Evolutionary conservation across 2,113 vertebrate genomes (phyloP), one percentile per base, ranked within the genome.

Genomic region (Chauna torquata): DNA sequence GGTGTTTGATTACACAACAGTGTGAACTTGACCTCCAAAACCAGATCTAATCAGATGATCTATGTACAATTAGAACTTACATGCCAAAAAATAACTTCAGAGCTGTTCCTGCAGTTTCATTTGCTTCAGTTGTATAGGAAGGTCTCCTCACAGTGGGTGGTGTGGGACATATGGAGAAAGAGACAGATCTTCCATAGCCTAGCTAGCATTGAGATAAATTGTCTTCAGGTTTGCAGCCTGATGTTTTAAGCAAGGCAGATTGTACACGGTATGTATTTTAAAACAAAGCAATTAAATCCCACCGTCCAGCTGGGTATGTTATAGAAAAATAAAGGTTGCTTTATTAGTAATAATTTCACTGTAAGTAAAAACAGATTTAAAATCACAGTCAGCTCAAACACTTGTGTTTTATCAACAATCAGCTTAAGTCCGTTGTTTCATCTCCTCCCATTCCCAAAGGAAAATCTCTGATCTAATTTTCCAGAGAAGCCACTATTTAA

Each of bases 211-310:
- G 62, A 90, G 75, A 36, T 88, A 47, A 89, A 80, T 59, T 83
- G 86, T 87, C 76, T 79, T 90, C 87, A 55, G 61, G 50, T 90
- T 89, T 74, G 76, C 82, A 89, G 93, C 44, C 86, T 72, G 76
- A 80, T 83, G 87, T 72, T 70, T 82, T 61, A 49, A 86, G 59
- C 44, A 25, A 15, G 86, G 82, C 78, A 84, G 84, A 54, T 71
- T 95, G 90, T 84, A 62, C 38, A 24, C 75, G n/a, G 89, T 66
- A 25, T 92, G 42, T 84, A 3, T 92, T 78, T 89, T 70, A 23
- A 79, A 96, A 64, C 55, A 86, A 76, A 92, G 61, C 58, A 40
- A 44, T 95, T 83, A 72, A 84, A 87, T 71, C 58, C 58, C 62
- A 75, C 72, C 16, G 3, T 68, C 82, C 89, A 93, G 2, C 78